These are phyloP conservation scores for Coreoperca whiteheadi DNA, from an alignment of 2,113 vertebrate genomes.

Conservation along the genomic window DNA sequence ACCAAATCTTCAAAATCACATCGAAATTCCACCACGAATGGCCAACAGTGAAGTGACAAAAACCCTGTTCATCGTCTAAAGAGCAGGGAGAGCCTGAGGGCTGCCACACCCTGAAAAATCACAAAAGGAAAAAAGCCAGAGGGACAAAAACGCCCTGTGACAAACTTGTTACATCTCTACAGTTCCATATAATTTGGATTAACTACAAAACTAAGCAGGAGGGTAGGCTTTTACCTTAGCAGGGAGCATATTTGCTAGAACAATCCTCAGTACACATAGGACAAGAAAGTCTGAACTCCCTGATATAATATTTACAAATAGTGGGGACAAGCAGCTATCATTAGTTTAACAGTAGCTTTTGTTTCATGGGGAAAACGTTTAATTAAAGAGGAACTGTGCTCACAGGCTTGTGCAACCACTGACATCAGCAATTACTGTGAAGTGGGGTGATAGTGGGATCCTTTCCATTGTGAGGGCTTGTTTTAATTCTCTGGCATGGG, in stretches of 20 bases:
- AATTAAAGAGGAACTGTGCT: slow-evolving; percentile 50
- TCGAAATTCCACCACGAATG: slow-evolving; percentile 22
- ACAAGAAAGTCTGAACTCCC: slow-evolving; percentile 34
- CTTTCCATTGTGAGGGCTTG: slow-evolving; percentile 45
- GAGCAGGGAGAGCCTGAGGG: slow-evolving; percentile 47
- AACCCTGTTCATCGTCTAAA: slow-evolving; percentile 15
- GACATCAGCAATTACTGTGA: slow-evolving; percentile 53
- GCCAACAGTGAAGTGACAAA: slow-evolving; percentile 39
- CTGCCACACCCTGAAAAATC: slow-evolving; percentile 47
- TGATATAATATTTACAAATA: slow-evolving; percentile 57
- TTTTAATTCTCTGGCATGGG: slow-evolving; percentile 43
- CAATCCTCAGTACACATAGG: slow-evolving; percentile 24
- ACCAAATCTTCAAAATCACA: slow-evolving; percentile 18
- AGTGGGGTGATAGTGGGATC: slow-evolving; percentile 33
- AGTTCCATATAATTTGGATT: slow-evolving; percentile 6
- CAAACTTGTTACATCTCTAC: slow-evolving; percentile 20
- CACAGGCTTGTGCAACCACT: slow-evolving; percentile 24
- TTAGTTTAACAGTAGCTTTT: slow-evolving; percentile 60
- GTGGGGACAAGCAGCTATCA: slow-evolving; percentile 39
- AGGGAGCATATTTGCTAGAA: slow-evolving; percentile 12
- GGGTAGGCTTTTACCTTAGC: slow-evolving; percentile 29
- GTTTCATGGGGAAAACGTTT: slow-evolving; percentile 44
- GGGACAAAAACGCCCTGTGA: slow-evolving; percentile 8
- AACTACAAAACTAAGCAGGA: slow-evolving; percentile 26
- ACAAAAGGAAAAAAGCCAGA: background rate